Conservation (phyloP, 1,140 invertebrate species). For the Lasioglossum albipes region DNA sequence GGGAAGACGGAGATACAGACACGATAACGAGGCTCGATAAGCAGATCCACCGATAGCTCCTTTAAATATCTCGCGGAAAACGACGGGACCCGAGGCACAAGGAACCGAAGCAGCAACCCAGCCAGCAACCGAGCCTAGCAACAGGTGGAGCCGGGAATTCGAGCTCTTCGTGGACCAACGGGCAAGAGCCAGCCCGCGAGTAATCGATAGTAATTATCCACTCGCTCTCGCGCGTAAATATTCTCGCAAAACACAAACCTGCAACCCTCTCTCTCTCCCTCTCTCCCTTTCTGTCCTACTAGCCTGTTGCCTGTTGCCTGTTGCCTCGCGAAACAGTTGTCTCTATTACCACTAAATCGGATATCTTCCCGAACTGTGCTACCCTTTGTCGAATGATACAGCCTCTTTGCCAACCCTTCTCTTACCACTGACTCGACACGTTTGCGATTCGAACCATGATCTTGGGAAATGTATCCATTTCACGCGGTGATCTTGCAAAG, state of each 20-base stretch:
- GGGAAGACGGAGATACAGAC: neutral
- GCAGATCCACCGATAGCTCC: neutral
- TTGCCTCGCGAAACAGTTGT: no score
- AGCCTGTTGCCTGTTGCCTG: no score
- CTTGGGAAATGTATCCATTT: no score
- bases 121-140: conserved; percentile 47
- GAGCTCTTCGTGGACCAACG: conserved; percentile 38
- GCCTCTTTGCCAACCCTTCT: no score
- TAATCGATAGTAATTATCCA: conserved; percentile 61
- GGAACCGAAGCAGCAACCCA: conserved; percentile 13
- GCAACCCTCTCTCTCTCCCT: no score
- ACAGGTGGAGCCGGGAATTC: conserved; percentile 53
- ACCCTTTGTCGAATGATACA: no score
- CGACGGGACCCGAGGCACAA: neutral
- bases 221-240: conserved; percentile 51
- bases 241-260: conserved; percentile 25
- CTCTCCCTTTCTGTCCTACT: no score
- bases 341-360: no score
- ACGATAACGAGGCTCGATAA: neutral
- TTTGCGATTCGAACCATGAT: no score
- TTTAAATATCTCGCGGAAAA: neutral
- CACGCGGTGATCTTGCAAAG: no score
- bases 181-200: conserved; percentile 21
- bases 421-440: no score
- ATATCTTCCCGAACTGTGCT: no score